A percentile compares a stretch with the other conserved stretches of the same genome.
These are phyloP conservation scores for Eumacrocentrus americanus DNA, from an alignment of 2,888 invertebrate species.

Conservation along the genomic window DNA sequence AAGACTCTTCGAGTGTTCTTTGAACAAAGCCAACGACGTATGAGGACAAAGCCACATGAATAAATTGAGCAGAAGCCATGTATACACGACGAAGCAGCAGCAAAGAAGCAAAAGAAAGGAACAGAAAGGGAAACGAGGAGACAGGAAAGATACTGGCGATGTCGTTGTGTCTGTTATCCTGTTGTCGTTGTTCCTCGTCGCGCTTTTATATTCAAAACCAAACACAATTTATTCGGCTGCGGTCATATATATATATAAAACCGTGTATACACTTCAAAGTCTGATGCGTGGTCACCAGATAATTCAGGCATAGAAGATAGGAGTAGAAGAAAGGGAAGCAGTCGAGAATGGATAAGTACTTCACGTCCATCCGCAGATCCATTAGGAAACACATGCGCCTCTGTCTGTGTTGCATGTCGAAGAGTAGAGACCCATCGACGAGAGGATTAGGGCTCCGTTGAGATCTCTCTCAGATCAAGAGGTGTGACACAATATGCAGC, in stretches of 20 bases:
- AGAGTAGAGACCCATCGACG: slow-evolving; percentile 12
- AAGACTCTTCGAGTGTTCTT: neutral
- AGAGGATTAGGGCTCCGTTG: slow-evolving; percentile 28
- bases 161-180: slow-evolving; percentile 22
- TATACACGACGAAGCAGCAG: neutral
- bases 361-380: slow-evolving; percentile 39
- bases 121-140: neutral
- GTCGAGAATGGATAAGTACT: slow-evolving; percentile 39
- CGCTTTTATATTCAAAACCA: slow-evolving; percentile 13
- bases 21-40: slow-evolving; percentile 16
- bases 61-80: slow-evolving; percentile 14
- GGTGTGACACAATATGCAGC: slow-evolving; percentile 3
- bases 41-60: slow-evolving; percentile 24
- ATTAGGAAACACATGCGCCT: slow-evolving; percentile 44
- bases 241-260: neutral
- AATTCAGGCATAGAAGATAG: slow-evolving; percentile 12
- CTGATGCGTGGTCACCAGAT: neutral
- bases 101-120: neutral
- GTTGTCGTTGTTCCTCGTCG: slow-evolving; percentile 18
- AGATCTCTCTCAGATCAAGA: slow-evolving; percentile 18
- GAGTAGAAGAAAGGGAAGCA: slow-evolving; percentile 25
- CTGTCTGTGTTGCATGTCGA: too few relatives aligned
- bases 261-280: neutral
- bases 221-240: neutral
- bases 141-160: slow-evolving; percentile 10